A percentile compares a stretch with the other conserved stretches of the same genome.
Evolutionary conservation across 2,113 vertebrate species (phyloP).

Genomic region (Puntigrus tetrazona): DNA sequence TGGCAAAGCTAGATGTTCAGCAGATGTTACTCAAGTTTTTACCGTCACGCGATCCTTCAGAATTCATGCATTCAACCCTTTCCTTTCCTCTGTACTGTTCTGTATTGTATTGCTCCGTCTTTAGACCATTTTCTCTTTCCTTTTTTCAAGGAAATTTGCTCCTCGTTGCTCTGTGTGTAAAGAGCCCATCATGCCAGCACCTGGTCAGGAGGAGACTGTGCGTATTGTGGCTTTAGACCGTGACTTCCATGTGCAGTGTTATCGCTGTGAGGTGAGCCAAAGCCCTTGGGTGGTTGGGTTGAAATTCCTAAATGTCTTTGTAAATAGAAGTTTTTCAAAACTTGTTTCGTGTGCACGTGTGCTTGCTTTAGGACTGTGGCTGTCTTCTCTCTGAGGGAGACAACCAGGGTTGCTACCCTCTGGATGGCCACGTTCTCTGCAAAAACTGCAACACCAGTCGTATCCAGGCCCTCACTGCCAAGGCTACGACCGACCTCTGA

Average conservation of each 20-base stretch:
- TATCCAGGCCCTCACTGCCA: conserved; percentile 94
- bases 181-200: conserved; percentile 95
- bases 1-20: not conserved
- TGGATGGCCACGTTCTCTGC: conserved; percentile 97
- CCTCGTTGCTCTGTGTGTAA: conserved; percentile 95
- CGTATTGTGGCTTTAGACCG: conserved; percentile 97
- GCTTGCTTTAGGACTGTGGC: conserved; percentile 84
- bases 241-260: conserved; percentile 97
- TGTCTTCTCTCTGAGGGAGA: conserved; percentile 95
- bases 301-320: not conserved
- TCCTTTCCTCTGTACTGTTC: too few species aligned
- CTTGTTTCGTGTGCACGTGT: not conserved
- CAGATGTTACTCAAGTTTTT: not conserved
- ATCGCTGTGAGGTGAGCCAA: conserved; percentile 89
- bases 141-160: conserved; percentile 89
- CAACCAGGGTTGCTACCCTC: conserved; percentile 97
- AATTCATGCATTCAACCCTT: too few species aligned
- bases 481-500: conserved; percentile 98
- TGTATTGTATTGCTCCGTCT: too few species aligned
- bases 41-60: not conserved
- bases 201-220: conserved; percentile 96
- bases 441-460: conserved; percentile 93
- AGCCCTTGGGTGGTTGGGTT: conserved; percentile 39
- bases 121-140: not conserved
- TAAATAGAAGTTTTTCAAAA: not conserved